Evolutionary conservation across 1,140 invertebrate species (phyloP), one percentile per base, ranked within the genome.

Genomic region (Samia ricini): DNA sequence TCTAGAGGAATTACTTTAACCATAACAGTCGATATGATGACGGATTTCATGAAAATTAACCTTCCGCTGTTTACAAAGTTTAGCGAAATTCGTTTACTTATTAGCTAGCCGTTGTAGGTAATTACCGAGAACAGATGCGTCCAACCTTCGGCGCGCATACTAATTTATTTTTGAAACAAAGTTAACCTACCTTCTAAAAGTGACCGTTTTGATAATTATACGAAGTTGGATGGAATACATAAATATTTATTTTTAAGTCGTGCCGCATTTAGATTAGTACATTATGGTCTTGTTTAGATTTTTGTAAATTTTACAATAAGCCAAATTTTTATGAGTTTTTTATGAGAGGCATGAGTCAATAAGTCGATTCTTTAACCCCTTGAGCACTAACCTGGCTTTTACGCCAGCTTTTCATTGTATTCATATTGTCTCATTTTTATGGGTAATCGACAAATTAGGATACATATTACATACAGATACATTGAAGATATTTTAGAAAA

Each of bases 41-140:
- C 33, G 33, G n/a, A 3, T 8, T 42, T 42, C 15, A 42, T 42
- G 33, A 42, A 42, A 42, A 42, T 15, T 42, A 15, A 42, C 33
- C 33, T 15, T 15, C 33, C 1, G 15, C 33, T 42, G 33, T 42
- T 42, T 42, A 42, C 33, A 42, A 42, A 42, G 33, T 42, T 10
- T 15, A 7, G 10, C 12, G 10, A 42, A 15, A 42, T 42, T 42
- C 33, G 33, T 10, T 42, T 42, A 12, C 33, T 42, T 42, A 42
- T 42, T 42, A 42, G 10, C 33, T 42, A 42, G 10, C 33, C 33
- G 33, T 42, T 42, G 33, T 42, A 57, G 18, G 18, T 68, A 72
- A 65, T 63, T 66, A 72, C 60, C 56, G 33, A 58, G 58, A 24
- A 23, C 70, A 70, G 73, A 75, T 72, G 70, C 56, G 71, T 52